phyloP scores from a whole-genome alignment of 2,888 invertebrate species.

The Papilio protenor region DNA sequence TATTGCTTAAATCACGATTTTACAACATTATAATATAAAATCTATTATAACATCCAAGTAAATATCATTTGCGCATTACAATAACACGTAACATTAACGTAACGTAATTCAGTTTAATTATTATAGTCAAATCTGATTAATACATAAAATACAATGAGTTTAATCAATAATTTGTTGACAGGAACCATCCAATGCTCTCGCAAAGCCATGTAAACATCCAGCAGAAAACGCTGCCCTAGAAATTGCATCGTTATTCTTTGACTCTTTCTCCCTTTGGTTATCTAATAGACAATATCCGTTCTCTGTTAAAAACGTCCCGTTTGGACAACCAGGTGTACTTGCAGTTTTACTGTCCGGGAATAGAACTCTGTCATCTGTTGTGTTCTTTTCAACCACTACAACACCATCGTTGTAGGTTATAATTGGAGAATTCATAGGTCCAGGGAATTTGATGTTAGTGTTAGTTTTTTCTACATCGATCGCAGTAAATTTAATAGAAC shows the following conservation, averaged over 20 bases:
- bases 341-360: constrained; percentile 27
- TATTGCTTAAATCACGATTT: too few relatives aligned
- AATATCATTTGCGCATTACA: too few relatives aligned
- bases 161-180: constrained; percentile 41
- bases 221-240: neutral
- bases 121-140: neutral
- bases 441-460: constrained; percentile 33
- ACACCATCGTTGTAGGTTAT: constrained; percentile 1
- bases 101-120: too few relatives aligned
- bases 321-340: constrained; percentile 13
- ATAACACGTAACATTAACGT: too few relatives aligned
- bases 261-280: constrained; percentile 7
- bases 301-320: constrained; percentile 21
- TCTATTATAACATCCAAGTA: too few relatives aligned
- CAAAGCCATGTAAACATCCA: constrained; percentile 24
- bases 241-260: neutral
- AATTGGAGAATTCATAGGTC: constrained; percentile 11
- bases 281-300: constrained; percentile 30
- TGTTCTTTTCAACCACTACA: constrained; percentile 14
- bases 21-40: too few relatives aligned
- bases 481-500: neutral
- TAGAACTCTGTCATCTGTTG: neutral
- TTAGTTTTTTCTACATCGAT: neutral
- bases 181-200: constrained; percentile 35
- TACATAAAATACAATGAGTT: neutral